phyloP scores from a whole-genome alignment of 2,797 vertebrate species.

The Oreochromis mossambicus region DNA sequence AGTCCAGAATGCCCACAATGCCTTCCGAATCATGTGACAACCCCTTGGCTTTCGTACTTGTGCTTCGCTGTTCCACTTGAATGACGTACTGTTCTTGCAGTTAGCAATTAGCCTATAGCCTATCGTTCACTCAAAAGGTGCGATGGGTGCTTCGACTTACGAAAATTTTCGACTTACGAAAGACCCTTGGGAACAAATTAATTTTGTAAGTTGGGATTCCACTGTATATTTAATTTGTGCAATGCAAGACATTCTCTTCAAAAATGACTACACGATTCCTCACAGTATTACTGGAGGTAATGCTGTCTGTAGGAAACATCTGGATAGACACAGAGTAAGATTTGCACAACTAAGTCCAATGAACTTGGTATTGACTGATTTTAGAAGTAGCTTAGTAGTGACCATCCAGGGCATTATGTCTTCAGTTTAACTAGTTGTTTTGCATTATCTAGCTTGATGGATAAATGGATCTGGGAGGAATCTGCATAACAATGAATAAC shows the following conservation, averaged over 20 bases:
- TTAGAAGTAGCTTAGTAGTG: neutral
- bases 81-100: too few relatives aligned
- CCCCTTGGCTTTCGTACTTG: too few relatives aligned
- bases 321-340: neutral
- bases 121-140: too few relatives aligned
- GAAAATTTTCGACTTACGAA: too few relatives aligned
- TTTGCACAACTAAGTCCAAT: fast-evolving
- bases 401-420: neutral
- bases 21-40: too few relatives aligned
- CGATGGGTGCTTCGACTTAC: too few relatives aligned
- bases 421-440: neutral
- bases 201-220: too few relatives aligned
- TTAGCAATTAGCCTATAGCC: too few relatives aligned
- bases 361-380: neutral
- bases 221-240: too few relatives aligned
- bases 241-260: neutral
- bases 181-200: too few relatives aligned
- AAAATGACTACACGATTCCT: neutral
- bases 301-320: neutral
- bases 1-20: too few relatives aligned
- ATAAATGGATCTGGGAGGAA: neutral
- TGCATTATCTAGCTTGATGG: neutral
- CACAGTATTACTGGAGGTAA: neutral
- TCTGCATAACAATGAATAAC: neutral
- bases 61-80: too few relatives aligned